Percentiles rank a stretch among this genome's conserved stretches.
phyloP scores from a whole-genome alignment of 2,113 vertebrate species.

The Oncorhynchus masou region DNA sequence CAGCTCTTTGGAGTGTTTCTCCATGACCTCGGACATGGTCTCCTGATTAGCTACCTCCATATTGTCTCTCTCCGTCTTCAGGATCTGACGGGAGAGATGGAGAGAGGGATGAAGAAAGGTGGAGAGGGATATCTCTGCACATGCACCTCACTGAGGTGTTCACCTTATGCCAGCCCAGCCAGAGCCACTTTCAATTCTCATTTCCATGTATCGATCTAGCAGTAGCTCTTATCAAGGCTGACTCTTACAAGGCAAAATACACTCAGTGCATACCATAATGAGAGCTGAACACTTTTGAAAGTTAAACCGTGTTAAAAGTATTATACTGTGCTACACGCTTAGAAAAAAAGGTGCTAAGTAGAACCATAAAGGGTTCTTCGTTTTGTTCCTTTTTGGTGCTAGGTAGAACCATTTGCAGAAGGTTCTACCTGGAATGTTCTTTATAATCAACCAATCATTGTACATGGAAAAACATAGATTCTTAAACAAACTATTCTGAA shows the following conservation, averaged over 20 bases:
- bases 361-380: background rate
- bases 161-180: background rate
- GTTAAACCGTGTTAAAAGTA: background rate
- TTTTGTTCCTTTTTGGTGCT: background rate
- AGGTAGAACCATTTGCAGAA: too few relatives aligned
- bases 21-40: constrained; percentile 63
- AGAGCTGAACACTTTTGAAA: background rate
- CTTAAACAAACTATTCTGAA: background rate
- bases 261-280: background rate
- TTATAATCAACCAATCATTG: background rate
- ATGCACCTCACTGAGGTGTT: background rate
- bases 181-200: background rate
- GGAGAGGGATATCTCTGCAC: background rate
- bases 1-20: constrained; percentile 76
- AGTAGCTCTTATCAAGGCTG: background rate
- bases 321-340: background rate
- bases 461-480: background rate
- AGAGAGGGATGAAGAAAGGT: background rate
- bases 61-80: constrained; percentile 81
- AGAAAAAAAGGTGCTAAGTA: background rate
- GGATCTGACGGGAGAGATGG: constrained; percentile 60
- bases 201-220: background rate
- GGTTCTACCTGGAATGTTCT: background rate
- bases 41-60: constrained; percentile 69
- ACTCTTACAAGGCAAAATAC: background rate